Conservation (phyloP, 2,888 invertebrate species). For the Bursaphelenchus okinawaensis region DNA sequence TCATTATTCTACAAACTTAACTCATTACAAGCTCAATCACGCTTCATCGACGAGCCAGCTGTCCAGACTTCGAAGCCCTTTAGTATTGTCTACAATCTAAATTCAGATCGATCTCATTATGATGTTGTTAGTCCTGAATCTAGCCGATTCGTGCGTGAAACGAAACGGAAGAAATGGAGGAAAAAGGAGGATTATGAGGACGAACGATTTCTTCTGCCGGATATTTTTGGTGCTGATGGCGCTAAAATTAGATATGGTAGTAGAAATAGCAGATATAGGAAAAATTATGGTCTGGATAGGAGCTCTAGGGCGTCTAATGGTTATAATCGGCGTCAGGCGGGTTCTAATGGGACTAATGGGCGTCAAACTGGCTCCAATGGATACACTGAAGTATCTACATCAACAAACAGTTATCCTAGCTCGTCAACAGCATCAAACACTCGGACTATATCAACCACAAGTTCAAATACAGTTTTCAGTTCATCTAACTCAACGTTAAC, state of each 20-base stretch:
- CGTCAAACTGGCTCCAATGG: too few relatives aligned
- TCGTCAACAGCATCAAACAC: too few relatives aligned
- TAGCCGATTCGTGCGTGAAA: not conserved
- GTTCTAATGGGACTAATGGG: too few relatives aligned
- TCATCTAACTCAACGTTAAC: not conserved
- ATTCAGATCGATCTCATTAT: slow-evolving; percentile 12
- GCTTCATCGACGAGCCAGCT: slow-evolving; percentile 18
- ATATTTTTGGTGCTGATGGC: not conserved
- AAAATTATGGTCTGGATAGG: too few relatives aligned
- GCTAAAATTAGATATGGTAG: too few relatives aligned
- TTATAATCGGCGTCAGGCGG: too few relatives aligned
- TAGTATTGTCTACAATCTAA: slow-evolving; percentile 22
- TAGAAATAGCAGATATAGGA: too few relatives aligned
- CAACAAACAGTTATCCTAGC: too few relatives aligned
- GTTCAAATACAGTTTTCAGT: too few relatives aligned
- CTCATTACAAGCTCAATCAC: slow-evolving; percentile 27
- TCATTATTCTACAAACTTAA: slow-evolving; percentile 80
- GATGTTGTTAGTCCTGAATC: slow-evolving; percentile 8
- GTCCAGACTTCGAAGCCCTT: slow-evolving; percentile 19
- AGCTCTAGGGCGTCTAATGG: too few relatives aligned
- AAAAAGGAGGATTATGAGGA: not conserved
- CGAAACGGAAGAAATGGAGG: not conserved
- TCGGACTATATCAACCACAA: too few relatives aligned
- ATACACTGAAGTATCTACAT: too few relatives aligned
- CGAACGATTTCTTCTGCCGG: not conserved